These are phyloP conservation scores for Centropristis striata DNA, from an alignment of 2,113 vertebrate species.

Conservation along the genomic window DNA sequence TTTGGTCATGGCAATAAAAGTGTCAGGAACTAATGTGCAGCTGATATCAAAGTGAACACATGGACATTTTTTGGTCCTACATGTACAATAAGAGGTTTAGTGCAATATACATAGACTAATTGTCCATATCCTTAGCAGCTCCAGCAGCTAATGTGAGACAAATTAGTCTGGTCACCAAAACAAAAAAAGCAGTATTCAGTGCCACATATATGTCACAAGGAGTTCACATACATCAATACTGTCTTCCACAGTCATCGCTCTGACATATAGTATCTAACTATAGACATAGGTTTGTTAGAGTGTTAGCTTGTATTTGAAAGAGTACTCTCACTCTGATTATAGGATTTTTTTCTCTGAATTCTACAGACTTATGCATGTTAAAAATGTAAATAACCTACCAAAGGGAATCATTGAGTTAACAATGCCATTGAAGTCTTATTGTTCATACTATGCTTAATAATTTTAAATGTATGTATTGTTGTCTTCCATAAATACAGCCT, in stretches of 20 bases:
- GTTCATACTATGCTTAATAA: constrained; percentile 37
- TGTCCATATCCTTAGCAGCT: not conserved
- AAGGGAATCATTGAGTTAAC: constrained; percentile 40
- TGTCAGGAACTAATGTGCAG: not conserved
- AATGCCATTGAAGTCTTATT: constrained; percentile 51
- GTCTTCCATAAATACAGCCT: constrained; percentile 49
- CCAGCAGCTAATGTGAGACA: not conserved
- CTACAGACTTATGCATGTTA: constrained; percentile 47
- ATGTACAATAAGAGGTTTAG: not conserved
- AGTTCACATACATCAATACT: constrained; percentile 12
- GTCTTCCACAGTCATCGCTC: constrained; percentile 19
- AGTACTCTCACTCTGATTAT: constrained; percentile 12
- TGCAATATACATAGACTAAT: constrained; percentile 19
- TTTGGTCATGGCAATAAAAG: not conserved
- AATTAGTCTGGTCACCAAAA: not conserved
- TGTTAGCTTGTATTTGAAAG: constrained; percentile 11
- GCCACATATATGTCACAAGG: constrained; percentile 29
- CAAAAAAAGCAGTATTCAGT: constrained; percentile 5
- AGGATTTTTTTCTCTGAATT: constrained; percentile 16
- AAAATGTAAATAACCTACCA: constrained; percentile 63
- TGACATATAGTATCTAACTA: not conserved
- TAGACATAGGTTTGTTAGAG: not conserved
- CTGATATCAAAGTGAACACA: not conserved
- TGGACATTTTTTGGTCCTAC: constrained; percentile 4
- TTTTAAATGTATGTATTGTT: constrained; percentile 29